phyloP scores from a whole-genome alignment of 2,113 vertebrate genomes.

The Oreotrochilus melanogaster region DNA sequence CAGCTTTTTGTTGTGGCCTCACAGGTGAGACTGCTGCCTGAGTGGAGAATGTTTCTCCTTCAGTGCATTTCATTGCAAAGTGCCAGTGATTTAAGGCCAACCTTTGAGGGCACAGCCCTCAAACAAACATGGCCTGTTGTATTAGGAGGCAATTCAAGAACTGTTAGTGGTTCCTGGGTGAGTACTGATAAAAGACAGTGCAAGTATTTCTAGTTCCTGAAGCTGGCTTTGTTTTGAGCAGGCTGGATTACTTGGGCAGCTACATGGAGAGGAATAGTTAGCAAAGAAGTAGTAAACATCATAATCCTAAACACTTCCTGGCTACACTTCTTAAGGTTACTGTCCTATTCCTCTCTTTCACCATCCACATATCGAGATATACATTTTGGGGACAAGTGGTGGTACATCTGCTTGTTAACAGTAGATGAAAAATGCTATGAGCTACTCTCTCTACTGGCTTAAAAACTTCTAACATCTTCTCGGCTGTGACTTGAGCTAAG shows the following conservation, averaged over 20 bases:
- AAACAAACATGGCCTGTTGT: neutral
- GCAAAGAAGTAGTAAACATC: neutral
- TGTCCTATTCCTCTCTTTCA: neutral
- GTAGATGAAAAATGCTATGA: neutral
- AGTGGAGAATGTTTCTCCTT: neutral
- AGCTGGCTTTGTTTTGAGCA: neutral
- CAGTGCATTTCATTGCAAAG: neutral
- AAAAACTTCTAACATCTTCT: neutral
- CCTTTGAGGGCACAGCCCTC: neutral
- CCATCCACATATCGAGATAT: neutral
- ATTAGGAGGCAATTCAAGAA: neutral
- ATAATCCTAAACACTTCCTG: neutral
- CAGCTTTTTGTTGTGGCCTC: neutral
- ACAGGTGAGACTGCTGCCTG: neutral
- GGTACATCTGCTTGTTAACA: neutral
- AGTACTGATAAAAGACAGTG: neutral
- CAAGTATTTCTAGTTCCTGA: neutral
- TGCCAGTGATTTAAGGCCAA: neutral
- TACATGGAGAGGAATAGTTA: neutral
- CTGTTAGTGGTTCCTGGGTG: neutral
- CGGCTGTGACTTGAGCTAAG: neutral
- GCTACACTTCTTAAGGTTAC: neutral
- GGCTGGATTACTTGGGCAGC: neutral
- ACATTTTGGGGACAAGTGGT: neutral
- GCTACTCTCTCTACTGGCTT: neutral